Evolutionary conservation across 1,140 invertebrate genomes (phyloP), one percentile per base, ranked within the genome.

Genomic region (Drosophila bocqueti): DNA sequence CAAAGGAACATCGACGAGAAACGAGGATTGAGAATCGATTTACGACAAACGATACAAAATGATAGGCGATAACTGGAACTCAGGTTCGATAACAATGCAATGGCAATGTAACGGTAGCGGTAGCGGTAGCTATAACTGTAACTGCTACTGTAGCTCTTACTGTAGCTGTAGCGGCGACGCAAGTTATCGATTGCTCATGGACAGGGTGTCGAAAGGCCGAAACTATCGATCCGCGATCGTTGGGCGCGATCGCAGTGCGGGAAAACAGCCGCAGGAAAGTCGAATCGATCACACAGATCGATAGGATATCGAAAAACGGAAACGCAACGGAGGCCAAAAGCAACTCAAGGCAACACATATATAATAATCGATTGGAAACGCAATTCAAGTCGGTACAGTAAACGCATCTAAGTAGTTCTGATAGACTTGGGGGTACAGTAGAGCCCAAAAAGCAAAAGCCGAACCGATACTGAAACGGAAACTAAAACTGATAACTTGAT

Each of bases 61-160:
- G 59, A 75, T 50, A 75, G 50, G 50, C 49, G 71, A 74, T 40
- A 75, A 61, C 46, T 36, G 63, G 45, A 75, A 75, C 54, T 72
- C 38, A 71, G 69, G 67, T 29, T 73, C 69, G 45, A 73, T 72
- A 73, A 72, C 45, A 74, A 75, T 75, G 72, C 71, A 75, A 75
- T 75, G 72, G 59, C 71, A 75, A 75, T 75, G 72, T 43, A 67
- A 63, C 83, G 76, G 74, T 61, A 68, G 52, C 63, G 58, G 67
- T 62, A 75, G 43, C 58, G 13, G 38, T 62, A 42, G 57, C 69
- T 49, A 45, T 52, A 69, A 71, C 73, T 75, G 74, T 74, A 54
- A 50, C 68, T 74, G 40, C 52, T 54, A 69, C 67, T 71, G 63
- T 68, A 50, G 61, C 63, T 65, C 57, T 65, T 67, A 67, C 54